These are phyloP conservation scores for Ypsolopha sequella DNA, from an alignment of 2,888 invertebrate genomes.

Conservation along the genomic window DNA sequence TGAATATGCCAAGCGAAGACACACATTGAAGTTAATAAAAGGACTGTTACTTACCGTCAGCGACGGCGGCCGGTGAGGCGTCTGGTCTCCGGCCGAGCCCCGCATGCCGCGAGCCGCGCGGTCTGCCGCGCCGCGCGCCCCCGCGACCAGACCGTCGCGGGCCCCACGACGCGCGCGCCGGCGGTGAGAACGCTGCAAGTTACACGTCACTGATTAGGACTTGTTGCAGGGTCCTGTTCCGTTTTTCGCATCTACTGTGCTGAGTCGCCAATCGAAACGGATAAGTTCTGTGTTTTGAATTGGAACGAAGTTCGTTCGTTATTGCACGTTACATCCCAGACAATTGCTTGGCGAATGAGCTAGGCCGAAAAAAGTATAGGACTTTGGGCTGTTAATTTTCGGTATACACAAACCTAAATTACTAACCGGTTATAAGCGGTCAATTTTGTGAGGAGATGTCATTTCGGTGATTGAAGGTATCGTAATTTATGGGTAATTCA, in stretches of 20 bases:
- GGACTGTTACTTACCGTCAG: slow-evolving; percentile 2
- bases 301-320: not conserved
- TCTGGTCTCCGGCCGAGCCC: slow-evolving; percentile 12
- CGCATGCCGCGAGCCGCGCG: slow-evolving; percentile 76
- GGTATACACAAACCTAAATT: too few species aligned
- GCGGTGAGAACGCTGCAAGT: slow-evolving; percentile 29
- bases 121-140: slow-evolving; percentile 76
- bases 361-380: not conserved
- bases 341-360: not conserved
- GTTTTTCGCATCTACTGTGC: too few species aligned
- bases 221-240: too few species aligned
- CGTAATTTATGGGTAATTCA: not conserved
- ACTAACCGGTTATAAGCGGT: too few species aligned
- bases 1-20: too few species aligned
- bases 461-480: too few species aligned
- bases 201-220: not conserved
- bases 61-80: slow-evolving; percentile 41
- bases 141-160: slow-evolving; percentile 16
- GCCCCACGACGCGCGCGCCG: slow-evolving; percentile 23
- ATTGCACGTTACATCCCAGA: not conserved
- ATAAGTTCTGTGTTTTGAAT: not conserved
- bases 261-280: not conserved
- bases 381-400: too few species aligned
- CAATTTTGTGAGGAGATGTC: too few species aligned
- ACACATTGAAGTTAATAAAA: too few species aligned